Conservation (phyloP, 1,140 invertebrate species). For the Scaptomyza montana region DNA sequence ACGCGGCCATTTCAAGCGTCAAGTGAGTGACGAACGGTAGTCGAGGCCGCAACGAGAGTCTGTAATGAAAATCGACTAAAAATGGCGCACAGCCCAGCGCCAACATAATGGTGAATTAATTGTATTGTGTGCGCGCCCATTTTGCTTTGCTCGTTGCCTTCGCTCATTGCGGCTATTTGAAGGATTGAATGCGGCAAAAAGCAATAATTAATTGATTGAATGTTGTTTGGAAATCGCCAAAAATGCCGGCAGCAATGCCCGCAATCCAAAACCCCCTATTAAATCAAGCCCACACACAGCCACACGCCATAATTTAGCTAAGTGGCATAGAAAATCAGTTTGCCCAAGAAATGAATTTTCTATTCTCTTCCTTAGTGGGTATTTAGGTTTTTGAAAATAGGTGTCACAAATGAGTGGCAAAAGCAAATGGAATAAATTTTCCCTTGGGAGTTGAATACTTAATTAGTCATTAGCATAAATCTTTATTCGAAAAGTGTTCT, state of each 20-base stretch:
- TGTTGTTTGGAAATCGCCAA: slow-evolving; percentile 60
- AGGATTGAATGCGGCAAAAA: slow-evolving; percentile 75
- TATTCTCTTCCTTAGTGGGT: slow-evolving; percentile 11
- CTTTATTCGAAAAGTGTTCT: neutral
- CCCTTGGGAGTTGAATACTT: too few relatives aligned
- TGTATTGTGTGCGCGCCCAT: slow-evolving; percentile 77
- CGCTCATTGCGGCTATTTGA: slow-evolving; percentile 45
- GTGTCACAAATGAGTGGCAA: neutral
- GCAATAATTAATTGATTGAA: slow-evolving; percentile 82
- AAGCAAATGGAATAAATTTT: neutral
- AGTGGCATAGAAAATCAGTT: slow-evolving; percentile 80
- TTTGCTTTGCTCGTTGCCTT: slow-evolving; percentile 75
- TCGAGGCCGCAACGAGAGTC: slow-evolving; percentile 41
- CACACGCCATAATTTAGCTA: slow-evolving; percentile 35
- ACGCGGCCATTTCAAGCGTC: slow-evolving; percentile 75
- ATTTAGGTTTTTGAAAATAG: slow-evolving; percentile 1
- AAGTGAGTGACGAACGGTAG: slow-evolving; percentile 68
- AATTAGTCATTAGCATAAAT: too few relatives aligned
- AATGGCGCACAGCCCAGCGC: slow-evolving; percentile 37
- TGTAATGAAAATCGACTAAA: slow-evolving; percentile 81
- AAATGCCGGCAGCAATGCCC: slow-evolving; percentile 48
- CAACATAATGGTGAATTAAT: slow-evolving; percentile 76
- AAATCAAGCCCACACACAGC: slow-evolving; percentile 11
- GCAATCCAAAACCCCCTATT: slow-evolving; percentile 17
- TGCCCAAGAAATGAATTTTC: slow-evolving; percentile 69